Percentiles rank a stretch among this genome's conserved stretches.
Evolutionary conservation across 2,888 invertebrate species (phyloP).

Genomic region (Gymnoscelis rufifasciata): DNA sequence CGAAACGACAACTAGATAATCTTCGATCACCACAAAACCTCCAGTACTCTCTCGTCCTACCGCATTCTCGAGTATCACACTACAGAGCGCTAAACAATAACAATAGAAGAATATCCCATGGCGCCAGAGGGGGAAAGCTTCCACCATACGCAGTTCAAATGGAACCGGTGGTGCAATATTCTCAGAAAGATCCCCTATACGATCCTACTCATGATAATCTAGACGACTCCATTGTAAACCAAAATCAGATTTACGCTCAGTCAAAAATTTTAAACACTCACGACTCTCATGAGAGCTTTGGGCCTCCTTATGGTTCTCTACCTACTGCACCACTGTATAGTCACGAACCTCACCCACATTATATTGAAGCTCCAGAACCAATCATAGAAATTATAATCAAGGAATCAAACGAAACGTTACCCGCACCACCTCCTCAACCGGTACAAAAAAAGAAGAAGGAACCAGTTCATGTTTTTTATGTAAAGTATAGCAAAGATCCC

Average conservation of each 20-base stretch:
- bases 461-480: constrained; percentile 93
- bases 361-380: constrained; percentile 89
- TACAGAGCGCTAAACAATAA: constrained; percentile 73
- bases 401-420: constrained; percentile 90
- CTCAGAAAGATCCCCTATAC: constrained; percentile 87
- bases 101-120: constrained; percentile 77
- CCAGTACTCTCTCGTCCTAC: constrained; percentile 80
- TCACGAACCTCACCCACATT: constrained; percentile 69
- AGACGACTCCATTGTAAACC: constrained; percentile 60
- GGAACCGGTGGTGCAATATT: constrained; percentile 89
- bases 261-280: constrained; percentile 66
- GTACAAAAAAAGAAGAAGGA: constrained; percentile 82
- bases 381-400: constrained; percentile 95
- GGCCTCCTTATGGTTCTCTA: constrained; percentile 65
- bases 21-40: constrained; percentile 79
- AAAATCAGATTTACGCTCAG: constrained; percentile 72
- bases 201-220: constrained; percentile 77
- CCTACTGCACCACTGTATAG: constrained; percentile 73
- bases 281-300: constrained; percentile 68
- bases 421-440: constrained; percentile 80
- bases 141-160: constrained; percentile 89
- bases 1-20: constrained; percentile 74
- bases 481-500: constrained; percentile 93
- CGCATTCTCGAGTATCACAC: constrained; percentile 75
- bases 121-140: constrained; percentile 65